Conservation (phyloP, 2,888 invertebrate genomes). For the Lacanobia oleracea region DNA sequence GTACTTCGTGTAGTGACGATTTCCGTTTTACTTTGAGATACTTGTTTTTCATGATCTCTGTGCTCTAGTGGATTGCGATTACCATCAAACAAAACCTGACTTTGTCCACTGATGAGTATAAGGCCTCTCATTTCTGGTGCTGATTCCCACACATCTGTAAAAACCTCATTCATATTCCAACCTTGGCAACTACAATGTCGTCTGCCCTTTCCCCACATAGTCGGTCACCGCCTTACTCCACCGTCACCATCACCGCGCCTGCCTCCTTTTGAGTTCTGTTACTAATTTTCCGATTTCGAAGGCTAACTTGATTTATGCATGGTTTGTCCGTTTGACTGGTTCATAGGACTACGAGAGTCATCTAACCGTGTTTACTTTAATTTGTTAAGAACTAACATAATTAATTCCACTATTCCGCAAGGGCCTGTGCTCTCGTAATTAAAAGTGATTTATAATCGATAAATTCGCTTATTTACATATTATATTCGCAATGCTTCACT, state of each 20-base stretch:
- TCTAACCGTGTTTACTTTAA: neutral
- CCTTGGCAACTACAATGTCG: no score
- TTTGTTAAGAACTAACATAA: constrained; percentile 12
- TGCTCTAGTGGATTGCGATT: neutral
- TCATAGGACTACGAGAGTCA: no score
- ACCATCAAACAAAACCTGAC: no score
- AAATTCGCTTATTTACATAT: constrained; percentile 35
- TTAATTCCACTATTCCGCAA: constrained; percentile 23
- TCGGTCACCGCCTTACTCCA: no score
- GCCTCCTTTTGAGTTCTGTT: no score
- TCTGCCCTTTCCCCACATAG: no score
- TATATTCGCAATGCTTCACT: constrained; percentile 8
- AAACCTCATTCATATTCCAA: no score
- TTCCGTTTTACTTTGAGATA: constrained; percentile 4
- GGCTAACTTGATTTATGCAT: no score
- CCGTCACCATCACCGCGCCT: no score
- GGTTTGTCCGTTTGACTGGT: no score
- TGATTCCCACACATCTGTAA: no score
- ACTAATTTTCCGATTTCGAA: no score
- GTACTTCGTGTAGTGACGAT: constrained; percentile 1
- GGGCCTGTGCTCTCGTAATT: constrained; percentile 7
- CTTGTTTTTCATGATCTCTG: constrained; percentile 1
- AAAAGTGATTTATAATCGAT: constrained; percentile 26
- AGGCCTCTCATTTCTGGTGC: neutral
- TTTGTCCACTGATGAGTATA: neutral